Percentiles rank a stretch among this genome's conserved stretches.
phyloP scores from a whole-genome alignment of 2,888 invertebrate species.

The Lycaena phlaeas region DNA sequence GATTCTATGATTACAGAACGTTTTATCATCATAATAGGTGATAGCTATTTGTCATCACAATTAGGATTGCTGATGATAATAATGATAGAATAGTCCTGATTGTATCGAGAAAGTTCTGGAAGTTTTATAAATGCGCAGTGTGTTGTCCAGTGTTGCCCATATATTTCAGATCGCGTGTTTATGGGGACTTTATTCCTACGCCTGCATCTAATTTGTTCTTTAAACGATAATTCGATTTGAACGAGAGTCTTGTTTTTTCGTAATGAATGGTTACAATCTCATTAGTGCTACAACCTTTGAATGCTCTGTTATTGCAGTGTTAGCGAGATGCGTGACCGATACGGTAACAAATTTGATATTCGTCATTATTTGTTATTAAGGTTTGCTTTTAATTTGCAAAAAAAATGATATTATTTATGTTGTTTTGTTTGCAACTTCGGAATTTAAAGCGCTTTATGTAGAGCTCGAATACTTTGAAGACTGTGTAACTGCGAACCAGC shows the following conservation, averaged over 20 bases:
- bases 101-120: background rate
- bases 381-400: background rate
- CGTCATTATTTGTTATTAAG: conserved; percentile 6
- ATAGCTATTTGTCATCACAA: conserved; percentile 4
- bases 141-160: background rate
- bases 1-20: conserved; percentile 57
- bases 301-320: conserved; percentile 15
- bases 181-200: conserved; percentile 8
- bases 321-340: conserved; percentile 20
- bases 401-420: too few species aligned
- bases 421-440: too few species aligned
- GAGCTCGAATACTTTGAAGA: too few species aligned
- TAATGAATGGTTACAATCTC: conserved; percentile 11
- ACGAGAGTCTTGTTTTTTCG: conserved; percentile 7
- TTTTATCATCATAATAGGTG: conserved; percentile 47
- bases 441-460: too few species aligned
- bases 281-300: conserved; percentile 5
- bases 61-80: conserved; percentile 44
- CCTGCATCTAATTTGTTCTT: conserved; percentile 11
- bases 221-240: conserved; percentile 10
- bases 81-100: background rate
- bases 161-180: conserved; percentile 12
- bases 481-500: too few species aligned
- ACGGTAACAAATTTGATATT: conserved; percentile 5
- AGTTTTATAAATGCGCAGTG: background rate